Conservation (phyloP, 1,140 invertebrate genomes). For the Neodiprion virginianus region DNA sequence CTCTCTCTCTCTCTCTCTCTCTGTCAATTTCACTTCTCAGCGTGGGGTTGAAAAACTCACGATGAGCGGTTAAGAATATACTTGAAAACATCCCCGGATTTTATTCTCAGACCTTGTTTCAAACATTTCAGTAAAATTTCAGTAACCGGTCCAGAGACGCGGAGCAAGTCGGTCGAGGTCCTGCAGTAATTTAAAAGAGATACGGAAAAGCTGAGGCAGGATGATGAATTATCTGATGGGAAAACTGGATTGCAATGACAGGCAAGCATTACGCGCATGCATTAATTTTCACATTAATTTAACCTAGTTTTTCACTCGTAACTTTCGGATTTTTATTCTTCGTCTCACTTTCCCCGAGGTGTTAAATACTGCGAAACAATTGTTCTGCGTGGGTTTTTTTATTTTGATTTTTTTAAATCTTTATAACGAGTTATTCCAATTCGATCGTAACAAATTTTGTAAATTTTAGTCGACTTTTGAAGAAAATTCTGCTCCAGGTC, state of each 20-base stretch:
- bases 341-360: neutral
- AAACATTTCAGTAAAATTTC: neutral
- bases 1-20: no score
- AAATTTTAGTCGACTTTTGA: neutral
- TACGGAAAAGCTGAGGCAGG: neutral
- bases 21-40: slow-evolving; percentile 20
- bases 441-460: neutral
- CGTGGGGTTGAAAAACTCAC: slow-evolving; percentile 34
- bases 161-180: neutral
- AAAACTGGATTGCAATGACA: slow-evolving; percentile 4
- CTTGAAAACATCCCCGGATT: neutral
- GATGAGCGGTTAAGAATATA: neutral
- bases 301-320: no score
- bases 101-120: neutral
- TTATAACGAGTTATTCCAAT: neutral
- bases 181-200: neutral
- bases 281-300: no score
- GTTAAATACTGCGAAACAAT: neutral
- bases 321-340: neutral
- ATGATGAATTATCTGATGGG: slow-evolving; percentile 6
- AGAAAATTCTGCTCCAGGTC: neutral
- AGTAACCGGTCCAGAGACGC: neutral
- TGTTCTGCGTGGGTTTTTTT: neutral
- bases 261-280: neutral
- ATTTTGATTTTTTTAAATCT: neutral